Percentiles rank a stretch among this genome's conserved stretches.
phyloP scores from a whole-genome alignment of 2,113 vertebrate species.

The Corythornis madagascariensis region DNA sequence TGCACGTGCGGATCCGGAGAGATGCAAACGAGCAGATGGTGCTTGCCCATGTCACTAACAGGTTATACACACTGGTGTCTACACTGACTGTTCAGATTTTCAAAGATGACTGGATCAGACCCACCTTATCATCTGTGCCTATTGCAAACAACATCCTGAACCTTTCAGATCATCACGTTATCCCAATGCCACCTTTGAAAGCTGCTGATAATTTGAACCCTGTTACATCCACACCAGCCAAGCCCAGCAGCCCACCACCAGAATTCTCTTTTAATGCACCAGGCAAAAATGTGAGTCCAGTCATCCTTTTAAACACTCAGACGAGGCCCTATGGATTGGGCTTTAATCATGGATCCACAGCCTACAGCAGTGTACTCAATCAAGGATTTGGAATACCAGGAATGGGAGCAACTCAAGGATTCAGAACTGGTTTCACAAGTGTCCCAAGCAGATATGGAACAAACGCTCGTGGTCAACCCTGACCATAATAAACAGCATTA shows the following conservation, averaged over 20 bases:
- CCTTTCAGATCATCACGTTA: slow-evolving; percentile 80
- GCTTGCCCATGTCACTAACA: slow-evolving; percentile 95
- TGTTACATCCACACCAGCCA: slow-evolving; percentile 90
- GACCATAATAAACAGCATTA: slow-evolving; percentile 76
- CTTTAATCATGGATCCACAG: slow-evolving; percentile 77
- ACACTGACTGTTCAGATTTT: slow-evolving; percentile 95
- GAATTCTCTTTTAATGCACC: slow-evolving; percentile 95
- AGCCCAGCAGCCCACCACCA: slow-evolving; percentile 88
- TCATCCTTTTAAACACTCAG: slow-evolving; percentile 83
- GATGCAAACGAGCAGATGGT: slow-evolving; percentile 98
- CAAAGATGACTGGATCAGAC: slow-evolving; percentile 95
- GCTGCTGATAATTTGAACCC: slow-evolving; percentile 75
- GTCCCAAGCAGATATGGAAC: slow-evolving; percentile 80
- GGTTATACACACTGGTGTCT: slow-evolving; percentile 88
- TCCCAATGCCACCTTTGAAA: slow-evolving; percentile 76
- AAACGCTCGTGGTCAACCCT: slow-evolving; percentile 77
- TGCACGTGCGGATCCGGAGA: slow-evolving; percentile 94
- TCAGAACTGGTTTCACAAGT: slow-evolving; percentile 84
- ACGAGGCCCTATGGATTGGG: slow-evolving; percentile 83
- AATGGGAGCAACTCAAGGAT: slow-evolving; percentile 78
- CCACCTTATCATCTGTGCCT: slow-evolving; percentile 82
- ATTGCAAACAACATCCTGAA: slow-evolving; percentile 77
- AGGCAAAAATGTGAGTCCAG: slow-evolving; percentile 84
- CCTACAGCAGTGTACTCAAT: slow-evolving; percentile 76
- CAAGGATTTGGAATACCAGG: slow-evolving; percentile 77